A percentile compares a stretch with the other conserved stretches of the same genome.
Conservation (phyloP, 1,140 invertebrate species). For the Bombus polaris region DNA sequence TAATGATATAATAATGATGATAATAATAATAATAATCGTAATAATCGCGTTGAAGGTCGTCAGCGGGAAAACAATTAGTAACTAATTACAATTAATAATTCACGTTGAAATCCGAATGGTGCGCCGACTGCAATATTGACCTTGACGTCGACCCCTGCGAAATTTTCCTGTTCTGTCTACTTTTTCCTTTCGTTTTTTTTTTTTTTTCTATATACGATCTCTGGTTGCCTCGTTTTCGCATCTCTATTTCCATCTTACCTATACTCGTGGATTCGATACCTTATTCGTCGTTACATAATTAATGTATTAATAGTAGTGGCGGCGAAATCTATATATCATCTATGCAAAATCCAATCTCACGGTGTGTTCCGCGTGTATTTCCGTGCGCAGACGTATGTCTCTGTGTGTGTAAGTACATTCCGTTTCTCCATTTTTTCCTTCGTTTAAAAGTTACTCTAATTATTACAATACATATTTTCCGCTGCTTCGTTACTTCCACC, state of each 20-base stretch:
- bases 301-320: conserved; percentile 72
- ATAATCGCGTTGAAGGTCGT: conserved; percentile 79
- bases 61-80: conserved; percentile 79
- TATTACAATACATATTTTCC: conserved; percentile 29
- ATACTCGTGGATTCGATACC: conserved; percentile 66
- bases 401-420: not conserved
- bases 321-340: conserved; percentile 76
- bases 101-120: conserved; percentile 72
- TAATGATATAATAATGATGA: conserved; percentile 68
- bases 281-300: conserved; percentile 80
- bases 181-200: not conserved
- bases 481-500: not conserved
- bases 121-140: conserved; percentile 68
- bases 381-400: not conserved
- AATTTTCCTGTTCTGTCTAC: not conserved
- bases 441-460: conserved; percentile 41
- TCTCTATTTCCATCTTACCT: not conserved
- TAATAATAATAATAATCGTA: conserved; percentile 74
- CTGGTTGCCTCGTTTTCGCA: not conserved
- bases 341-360: conserved; percentile 72
- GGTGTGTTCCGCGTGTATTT: conserved; percentile 25
- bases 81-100: conserved; percentile 76
- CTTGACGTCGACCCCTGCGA: not conserved
- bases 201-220: not conserved
- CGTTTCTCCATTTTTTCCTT: not conserved